Conservation (phyloP, 2,113 vertebrate genomes). For the Phalacrocorax carbo region DNA sequence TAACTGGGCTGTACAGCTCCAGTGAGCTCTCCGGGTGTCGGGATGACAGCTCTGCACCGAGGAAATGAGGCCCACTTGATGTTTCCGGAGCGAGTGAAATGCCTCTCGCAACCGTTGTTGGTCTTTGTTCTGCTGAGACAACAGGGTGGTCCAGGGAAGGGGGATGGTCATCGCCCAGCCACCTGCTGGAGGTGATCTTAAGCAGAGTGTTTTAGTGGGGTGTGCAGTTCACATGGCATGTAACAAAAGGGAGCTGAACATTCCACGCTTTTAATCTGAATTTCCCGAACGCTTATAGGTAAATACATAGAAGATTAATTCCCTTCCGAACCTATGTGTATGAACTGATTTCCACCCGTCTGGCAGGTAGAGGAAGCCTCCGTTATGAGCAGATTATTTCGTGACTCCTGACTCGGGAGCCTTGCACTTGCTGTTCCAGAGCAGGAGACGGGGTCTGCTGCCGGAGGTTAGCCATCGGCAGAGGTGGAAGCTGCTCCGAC, state of each 20-base stretch:
- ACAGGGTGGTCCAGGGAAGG: background rate
- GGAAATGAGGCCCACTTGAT: background rate
- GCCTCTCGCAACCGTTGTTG: rapidly evolving
- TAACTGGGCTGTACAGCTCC: background rate
- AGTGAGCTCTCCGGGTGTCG: background rate
- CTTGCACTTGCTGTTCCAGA: background rate
- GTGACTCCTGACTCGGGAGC: background rate
- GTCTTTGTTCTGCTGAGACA: background rate
- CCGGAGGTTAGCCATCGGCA: background rate
- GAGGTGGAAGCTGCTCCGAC: background rate
- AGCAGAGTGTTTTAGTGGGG: background rate
- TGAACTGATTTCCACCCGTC: background rate
- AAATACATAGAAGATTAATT: too few relatives aligned
- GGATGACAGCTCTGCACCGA: background rate
- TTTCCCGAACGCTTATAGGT: background rate
- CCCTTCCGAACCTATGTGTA: background rate
- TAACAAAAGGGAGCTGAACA: background rate
- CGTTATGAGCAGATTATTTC: background rate
- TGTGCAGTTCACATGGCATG: background rate
- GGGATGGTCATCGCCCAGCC: background rate
- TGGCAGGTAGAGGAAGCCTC: background rate
- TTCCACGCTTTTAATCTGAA: background rate
- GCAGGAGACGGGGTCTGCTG: background rate
- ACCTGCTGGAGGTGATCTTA: background rate
- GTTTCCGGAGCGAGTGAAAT: background rate